Percentiles rank a stretch among this genome's conserved stretches.
phyloP scores from a whole-genome alignment of 2,113 vertebrate genomes.

The Pedionomus torquatus region DNA sequence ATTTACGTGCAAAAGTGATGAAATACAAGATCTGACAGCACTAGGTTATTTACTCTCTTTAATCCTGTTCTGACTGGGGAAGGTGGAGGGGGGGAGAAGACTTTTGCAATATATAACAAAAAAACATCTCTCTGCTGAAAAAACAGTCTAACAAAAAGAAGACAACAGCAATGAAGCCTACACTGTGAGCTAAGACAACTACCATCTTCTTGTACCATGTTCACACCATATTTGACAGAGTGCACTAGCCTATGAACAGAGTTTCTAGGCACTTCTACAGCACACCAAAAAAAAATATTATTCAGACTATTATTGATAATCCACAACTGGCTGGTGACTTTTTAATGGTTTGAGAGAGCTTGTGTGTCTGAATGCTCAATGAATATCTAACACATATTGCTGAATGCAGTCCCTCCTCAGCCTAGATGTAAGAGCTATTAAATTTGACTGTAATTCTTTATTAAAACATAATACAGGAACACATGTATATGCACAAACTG shows the following conservation, averaged over 20 bases:
- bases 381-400: not conserved
- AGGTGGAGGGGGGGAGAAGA: accelerated
- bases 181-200: not conserved
- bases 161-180: not conserved
- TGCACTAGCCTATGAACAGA: not conserved
- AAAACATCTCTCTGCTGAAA: not conserved
- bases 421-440: not conserved
- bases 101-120: not conserved
- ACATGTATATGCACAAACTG: not conserved
- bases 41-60: not conserved
- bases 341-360: not conserved
- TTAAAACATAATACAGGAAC: not conserved
- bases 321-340: not conserved
- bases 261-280: not conserved
- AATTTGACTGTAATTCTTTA: not conserved
- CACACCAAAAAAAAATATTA: not conserved
- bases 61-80: not conserved
- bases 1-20: not conserved
- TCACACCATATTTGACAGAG: not conserved
- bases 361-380: not conserved
- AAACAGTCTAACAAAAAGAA: not conserved
- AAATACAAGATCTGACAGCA: not conserved
- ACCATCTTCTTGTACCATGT: not conserved
- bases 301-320: not conserved
- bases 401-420: not conserved